These are phyloP conservation scores for Falco peregrinus DNA, from an alignment of 2,797 vertebrate species.

Conservation along the genomic window DNA sequence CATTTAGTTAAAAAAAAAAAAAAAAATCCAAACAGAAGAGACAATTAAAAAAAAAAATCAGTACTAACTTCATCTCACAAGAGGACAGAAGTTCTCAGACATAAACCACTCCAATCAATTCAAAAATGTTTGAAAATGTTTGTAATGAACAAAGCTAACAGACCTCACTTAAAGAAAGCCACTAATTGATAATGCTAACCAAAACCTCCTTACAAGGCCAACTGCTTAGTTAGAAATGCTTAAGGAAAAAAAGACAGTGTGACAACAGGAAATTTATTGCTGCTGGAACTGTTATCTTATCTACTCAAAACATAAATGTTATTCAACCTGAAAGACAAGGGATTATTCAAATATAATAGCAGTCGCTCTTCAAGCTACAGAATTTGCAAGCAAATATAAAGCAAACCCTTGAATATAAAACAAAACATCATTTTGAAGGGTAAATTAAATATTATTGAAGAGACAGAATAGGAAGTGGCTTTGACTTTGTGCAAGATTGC, in stretches of 20 bases:
- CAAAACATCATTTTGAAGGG: neutral
- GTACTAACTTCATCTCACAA: neutral
- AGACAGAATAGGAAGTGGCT: neutral
- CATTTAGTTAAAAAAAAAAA: neutral
- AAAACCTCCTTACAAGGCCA: neutral
- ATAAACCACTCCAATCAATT: constrained; percentile 30
- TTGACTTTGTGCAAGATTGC: neutral
- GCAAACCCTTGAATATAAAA: neutral
- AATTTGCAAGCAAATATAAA: fast-evolving
- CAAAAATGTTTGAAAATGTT: neutral
- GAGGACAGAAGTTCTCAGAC: constrained; percentile 50
- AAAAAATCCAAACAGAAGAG: neutral
- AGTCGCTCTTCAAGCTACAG: neutral
- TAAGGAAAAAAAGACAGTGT: neutral
- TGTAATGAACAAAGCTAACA: neutral
- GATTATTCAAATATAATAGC: neutral
- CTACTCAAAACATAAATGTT: neutral
- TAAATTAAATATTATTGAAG: neutral
- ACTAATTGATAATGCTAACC: neutral
- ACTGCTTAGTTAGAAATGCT: neutral
- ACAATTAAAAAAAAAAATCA: neutral
- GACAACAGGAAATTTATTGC: constrained; percentile 1
- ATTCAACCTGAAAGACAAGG: neutral
- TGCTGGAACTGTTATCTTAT: constrained; percentile 46
- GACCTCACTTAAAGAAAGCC: neutral